These are phyloP conservation scores for Neocloeon triangulifer DNA, from an alignment of 1,140 invertebrate genomes.

Conservation along the genomic window DNA sequence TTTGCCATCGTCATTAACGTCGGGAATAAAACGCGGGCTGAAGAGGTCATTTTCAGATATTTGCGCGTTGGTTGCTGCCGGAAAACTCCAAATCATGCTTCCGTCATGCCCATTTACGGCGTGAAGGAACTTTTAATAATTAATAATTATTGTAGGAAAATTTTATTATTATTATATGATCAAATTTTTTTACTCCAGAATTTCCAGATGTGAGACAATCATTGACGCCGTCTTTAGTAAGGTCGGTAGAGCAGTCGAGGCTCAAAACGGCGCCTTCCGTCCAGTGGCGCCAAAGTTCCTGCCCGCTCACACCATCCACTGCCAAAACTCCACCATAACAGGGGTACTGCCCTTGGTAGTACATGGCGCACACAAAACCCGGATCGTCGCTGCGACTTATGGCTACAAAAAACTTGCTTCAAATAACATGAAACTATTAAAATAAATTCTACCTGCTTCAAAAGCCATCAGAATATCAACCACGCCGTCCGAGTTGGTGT, in stretches of 20 bases:
- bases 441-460: no score
- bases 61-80: constrained; percentile 17
- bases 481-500: no score
- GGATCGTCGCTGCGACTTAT: no score
- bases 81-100: constrained; percentile 38
- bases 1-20: constrained; percentile 46
- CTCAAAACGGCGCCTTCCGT: constrained; percentile 47
- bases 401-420: no score
- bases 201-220: constrained; percentile 55
- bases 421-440: no score
- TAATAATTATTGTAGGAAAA: constrained; percentile 19
- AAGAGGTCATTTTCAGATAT: constrained; percentile 31
- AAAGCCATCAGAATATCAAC: no score
- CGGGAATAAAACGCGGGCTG: constrained; percentile 44
- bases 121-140: constrained; percentile 31
- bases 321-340: constrained; percentile 59
- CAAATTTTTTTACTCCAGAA: constrained; percentile 34
- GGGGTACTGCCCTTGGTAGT: constrained; percentile 32
- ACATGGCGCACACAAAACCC: constrained; percentile 33
- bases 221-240: constrained; percentile 39
- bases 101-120: constrained; percentile 45
- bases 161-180: no score
- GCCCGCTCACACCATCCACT: constrained; percentile 44
- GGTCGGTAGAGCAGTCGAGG: constrained; percentile 46
- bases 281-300: constrained; percentile 52